Percentiles rank a stretch among this genome's conserved stretches.
These are phyloP conservation scores for Crossocerus cetratus DNA, from an alignment of 2,888 invertebrate species.

Conservation along the genomic window DNA sequence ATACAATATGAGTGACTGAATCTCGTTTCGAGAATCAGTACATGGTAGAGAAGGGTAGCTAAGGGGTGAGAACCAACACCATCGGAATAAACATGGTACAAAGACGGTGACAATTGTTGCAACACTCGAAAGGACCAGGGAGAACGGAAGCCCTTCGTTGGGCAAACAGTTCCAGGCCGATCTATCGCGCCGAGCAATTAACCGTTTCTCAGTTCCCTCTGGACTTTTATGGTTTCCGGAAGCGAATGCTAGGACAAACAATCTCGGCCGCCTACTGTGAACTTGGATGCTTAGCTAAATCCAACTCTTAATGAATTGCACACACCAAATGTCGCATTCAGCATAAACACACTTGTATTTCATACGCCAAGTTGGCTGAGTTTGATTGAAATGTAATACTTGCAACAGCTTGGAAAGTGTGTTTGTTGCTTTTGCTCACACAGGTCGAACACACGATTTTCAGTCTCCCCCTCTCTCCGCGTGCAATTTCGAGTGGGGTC, in stretches of 20 bases:
- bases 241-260: slow-evolving; percentile 4
- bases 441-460: not conserved
- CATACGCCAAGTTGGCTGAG: too few species aligned
- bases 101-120: not conserved
- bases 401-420: too few species aligned
- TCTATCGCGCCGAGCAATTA: slow-evolving; percentile 64
- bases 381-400: too few species aligned
- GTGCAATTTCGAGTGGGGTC: slow-evolving; percentile 30
- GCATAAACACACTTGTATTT: too few species aligned
- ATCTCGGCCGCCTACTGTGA: not conserved
- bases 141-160: slow-evolving; percentile 62
- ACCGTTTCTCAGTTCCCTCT: slow-evolving; percentile 42
- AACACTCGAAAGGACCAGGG: slow-evolving; percentile 7
- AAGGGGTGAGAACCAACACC: too few species aligned
- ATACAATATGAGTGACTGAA: too few species aligned
- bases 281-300: not conserved
- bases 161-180: slow-evolving; percentile 55
- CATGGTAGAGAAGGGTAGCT: too few species aligned
- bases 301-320: too few species aligned
- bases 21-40: too few species aligned
- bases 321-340: too few species aligned
- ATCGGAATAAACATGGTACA: not conserved
- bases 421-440: not conserved
- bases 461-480: not conserved
- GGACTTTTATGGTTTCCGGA: slow-evolving; percentile 46